Conservation (phyloP, 2,797 vertebrate species). For the Sebastiscus tertius region DNA sequence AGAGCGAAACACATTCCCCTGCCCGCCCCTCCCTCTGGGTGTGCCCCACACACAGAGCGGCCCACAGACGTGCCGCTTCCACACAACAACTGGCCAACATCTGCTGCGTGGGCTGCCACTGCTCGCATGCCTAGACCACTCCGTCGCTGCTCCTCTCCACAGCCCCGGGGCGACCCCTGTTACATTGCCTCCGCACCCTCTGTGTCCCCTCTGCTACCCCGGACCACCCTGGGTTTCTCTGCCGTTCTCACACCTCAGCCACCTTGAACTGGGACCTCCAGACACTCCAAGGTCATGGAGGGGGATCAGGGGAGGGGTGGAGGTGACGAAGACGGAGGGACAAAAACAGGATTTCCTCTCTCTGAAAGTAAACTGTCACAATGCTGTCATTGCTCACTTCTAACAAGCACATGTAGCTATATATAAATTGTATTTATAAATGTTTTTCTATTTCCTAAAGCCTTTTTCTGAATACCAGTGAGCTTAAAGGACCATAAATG, state of each 20-base stretch:
- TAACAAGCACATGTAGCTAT: not conserved
- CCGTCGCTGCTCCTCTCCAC: slow-evolving; percentile 35
- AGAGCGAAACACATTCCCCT: slow-evolving; percentile 73
- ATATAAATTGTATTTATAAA: not conserved
- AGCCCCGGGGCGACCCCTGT: slow-evolving; percentile 57
- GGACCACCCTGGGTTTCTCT: slow-evolving; percentile 46
- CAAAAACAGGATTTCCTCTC: not conserved
- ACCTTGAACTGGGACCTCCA: slow-evolving; percentile 44
- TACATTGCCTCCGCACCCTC: slow-evolving; percentile 45
- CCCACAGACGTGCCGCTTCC: slow-evolving; percentile 65
- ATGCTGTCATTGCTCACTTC: not conserved
- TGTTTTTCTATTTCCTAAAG: not conserved
- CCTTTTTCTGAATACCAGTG: not conserved
- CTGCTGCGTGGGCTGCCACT: slow-evolving; percentile 73
- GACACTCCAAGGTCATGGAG: slow-evolving; percentile 57
- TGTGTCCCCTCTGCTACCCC: slow-evolving; percentile 23
- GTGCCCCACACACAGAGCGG: slow-evolving; percentile 64
- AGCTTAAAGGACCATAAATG: not conserved
- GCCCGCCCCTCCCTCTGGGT: slow-evolving; percentile 75
- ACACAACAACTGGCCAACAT: slow-evolving; percentile 82
- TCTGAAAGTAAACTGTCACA: not conserved
- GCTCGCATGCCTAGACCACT: slow-evolving; percentile 34
- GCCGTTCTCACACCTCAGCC: slow-evolving; percentile 68
- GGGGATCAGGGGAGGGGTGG: not conserved
- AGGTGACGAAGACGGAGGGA: not conserved